Percentiles rank a stretch among this genome's conserved stretches.
These are phyloP conservation scores for Enteromius treurensis DNA, from an alignment of 2,797 vertebrate species.

Conservation along the genomic window DNA sequence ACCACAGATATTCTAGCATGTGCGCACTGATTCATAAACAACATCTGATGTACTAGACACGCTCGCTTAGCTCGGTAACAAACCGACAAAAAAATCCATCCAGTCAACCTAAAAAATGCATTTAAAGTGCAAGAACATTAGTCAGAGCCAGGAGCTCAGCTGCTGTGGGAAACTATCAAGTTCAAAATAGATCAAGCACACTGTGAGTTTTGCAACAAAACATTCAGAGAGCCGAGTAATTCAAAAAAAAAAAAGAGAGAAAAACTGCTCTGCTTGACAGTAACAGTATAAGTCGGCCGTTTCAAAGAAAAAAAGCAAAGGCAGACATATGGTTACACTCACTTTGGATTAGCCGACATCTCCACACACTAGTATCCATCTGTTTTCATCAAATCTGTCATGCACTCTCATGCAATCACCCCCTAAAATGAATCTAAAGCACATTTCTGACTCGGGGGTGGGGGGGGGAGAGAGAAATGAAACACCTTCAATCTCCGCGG, in stretches of 20 bases:
- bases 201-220: background rate
- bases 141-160: background rate
- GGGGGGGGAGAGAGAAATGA: conserved; percentile 8
- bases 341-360: conserved; percentile 50
- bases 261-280: conserved; percentile 21
- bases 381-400: conserved; percentile 64
- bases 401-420: conserved; percentile 50
- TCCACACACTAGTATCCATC: conserved; percentile 65
- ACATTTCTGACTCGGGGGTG: conserved; percentile 42
- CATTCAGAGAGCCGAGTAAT: conserved; percentile 22
- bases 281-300: conserved; percentile 27
- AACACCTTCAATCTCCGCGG: conserved; percentile 42
- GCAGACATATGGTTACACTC: conserved; percentile 60
- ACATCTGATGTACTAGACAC: background rate
- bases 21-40: conserved; percentile 4
- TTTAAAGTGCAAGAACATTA: background rate
- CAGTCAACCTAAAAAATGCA: background rate
- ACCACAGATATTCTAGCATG: background rate
- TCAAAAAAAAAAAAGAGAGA: background rate
- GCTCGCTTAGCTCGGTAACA: background rate
- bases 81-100: background rate
- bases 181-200: conserved; percentile 13
- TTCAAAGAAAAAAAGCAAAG: conserved; percentile 51
- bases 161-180: background rate
- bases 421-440: conserved; percentile 53